Percentiles rank a stretch among this genome's conserved stretches.
Evolutionary conservation across 2,797 vertebrate genomes (phyloP).

Genomic region (Lithobates pipiens): DNA sequence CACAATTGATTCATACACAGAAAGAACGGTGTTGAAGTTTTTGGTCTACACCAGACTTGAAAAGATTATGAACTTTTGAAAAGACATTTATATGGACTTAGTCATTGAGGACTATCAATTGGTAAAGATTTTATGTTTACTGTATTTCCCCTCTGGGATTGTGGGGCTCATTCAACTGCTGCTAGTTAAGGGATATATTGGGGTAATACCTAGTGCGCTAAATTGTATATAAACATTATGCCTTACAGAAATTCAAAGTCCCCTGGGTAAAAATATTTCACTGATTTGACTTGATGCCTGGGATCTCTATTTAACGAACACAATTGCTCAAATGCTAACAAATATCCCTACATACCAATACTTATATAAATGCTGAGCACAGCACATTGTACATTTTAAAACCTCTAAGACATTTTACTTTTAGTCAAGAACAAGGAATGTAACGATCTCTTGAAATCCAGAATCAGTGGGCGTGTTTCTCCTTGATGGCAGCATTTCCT

Average conservation of each 20-base stretch:
- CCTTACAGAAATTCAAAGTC: neutral
- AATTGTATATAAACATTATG: too few relatives aligned
- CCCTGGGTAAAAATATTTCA: neutral
- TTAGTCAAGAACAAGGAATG: neutral
- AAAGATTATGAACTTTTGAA: too few relatives aligned
- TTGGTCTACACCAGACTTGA: too few relatives aligned
- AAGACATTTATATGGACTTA: too few relatives aligned
- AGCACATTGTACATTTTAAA: neutral
- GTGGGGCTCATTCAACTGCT: too few relatives aligned
- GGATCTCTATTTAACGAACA: neutral
- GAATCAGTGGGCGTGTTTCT: constrained; percentile 44
- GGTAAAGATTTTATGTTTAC: too few relatives aligned
- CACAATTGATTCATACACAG: too few relatives aligned
- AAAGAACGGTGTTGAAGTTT: too few relatives aligned
- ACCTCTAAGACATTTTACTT: neutral
- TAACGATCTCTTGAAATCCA: constrained; percentile 3
- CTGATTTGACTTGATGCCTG: neutral
- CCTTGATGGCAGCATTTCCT: constrained; percentile 51
- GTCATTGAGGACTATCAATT: too few relatives aligned
- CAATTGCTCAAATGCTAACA: neutral
- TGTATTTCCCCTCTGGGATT: too few relatives aligned
- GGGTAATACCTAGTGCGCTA: too few relatives aligned
- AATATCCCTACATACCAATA: neutral
- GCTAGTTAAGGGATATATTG: too few relatives aligned
- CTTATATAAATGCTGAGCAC: neutral